Evolutionary conservation across 2,797 vertebrate species (phyloP).

Genomic region (Centroberyx gerrardi): DNA sequence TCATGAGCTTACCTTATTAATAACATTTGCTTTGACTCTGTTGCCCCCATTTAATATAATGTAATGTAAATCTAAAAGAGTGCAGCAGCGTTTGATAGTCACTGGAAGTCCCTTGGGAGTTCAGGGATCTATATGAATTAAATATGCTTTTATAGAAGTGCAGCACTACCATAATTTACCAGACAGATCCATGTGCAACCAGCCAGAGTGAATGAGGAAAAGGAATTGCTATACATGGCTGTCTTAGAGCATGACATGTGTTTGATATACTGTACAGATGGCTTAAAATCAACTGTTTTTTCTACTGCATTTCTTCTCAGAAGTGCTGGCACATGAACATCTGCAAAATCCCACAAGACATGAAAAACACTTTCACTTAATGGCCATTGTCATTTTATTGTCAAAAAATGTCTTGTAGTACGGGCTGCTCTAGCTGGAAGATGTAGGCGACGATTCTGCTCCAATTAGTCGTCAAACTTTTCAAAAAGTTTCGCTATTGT

Average conservation of each 20-base stretch:
- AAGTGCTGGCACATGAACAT: slow-evolving; percentile 5
- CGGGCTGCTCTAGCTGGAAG: neutral
- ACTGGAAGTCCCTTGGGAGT: slow-evolving; percentile 36
- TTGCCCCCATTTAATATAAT: slow-evolving; percentile 38
- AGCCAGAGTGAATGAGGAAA: slow-evolving; percentile 44
- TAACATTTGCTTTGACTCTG: slow-evolving; percentile 34
- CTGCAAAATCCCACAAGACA: slow-evolving; percentile 27
- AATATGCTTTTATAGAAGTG: slow-evolving; percentile 41
- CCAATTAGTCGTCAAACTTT: neutral
- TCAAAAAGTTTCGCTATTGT: neutral
- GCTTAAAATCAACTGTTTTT: slow-evolving; percentile 31
- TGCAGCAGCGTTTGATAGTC: slow-evolving; percentile 35
- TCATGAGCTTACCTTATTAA: slow-evolving; percentile 55
- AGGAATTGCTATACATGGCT: slow-evolving; percentile 14
- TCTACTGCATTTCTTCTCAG: neutral
- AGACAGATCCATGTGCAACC: slow-evolving; percentile 45
- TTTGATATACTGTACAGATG: slow-evolving; percentile 38
- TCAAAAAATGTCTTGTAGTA: neutral
- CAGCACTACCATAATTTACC: slow-evolving; percentile 23
- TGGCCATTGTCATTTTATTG: slow-evolving; percentile 34
- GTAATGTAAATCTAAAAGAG: slow-evolving; percentile 47
- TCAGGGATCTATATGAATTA: slow-evolving; percentile 55
- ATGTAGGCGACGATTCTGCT: no score
- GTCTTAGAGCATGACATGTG: slow-evolving; percentile 22
- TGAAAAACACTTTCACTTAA: slow-evolving; percentile 23